A percentile compares a stretch with the other conserved stretches of the same genome.
These are phyloP conservation scores for Eumaeus atala DNA, from an alignment of 1,140 invertebrate genomes.

Conservation along the genomic window DNA sequence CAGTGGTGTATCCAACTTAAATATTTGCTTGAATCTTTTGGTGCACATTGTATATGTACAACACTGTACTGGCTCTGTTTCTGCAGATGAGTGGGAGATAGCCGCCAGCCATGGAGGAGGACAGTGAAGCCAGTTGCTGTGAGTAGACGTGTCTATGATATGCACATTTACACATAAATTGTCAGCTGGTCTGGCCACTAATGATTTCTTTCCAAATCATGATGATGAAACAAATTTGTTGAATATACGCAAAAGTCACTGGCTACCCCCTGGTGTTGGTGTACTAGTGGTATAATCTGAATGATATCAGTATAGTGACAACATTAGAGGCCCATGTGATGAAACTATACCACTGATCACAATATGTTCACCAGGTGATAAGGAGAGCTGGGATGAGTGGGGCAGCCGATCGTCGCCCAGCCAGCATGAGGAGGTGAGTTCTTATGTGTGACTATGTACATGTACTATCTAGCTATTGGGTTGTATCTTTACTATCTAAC, in stretches of 20 bases:
- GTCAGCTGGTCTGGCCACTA: neutral
- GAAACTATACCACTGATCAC: neutral
- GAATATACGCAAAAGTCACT: neutral
- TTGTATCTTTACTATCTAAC: too few relatives aligned
- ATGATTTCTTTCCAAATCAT: neutral
- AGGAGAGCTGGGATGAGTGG: conserved; percentile 56
- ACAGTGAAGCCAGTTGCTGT: conserved; percentile 52
- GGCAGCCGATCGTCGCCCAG: conserved; percentile 47
- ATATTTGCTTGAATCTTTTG: too few relatives aligned
- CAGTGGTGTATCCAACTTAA: too few relatives aligned
- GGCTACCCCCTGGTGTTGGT: neutral
- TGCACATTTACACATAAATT: neutral
- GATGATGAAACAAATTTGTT: neutral
- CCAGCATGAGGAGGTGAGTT: conserved; percentile 50
- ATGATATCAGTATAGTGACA: neutral
- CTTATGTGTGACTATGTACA: too few relatives aligned
- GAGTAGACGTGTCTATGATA: conserved; percentile 20
- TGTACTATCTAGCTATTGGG: too few relatives aligned
- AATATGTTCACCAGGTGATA: conserved; percentile 35
- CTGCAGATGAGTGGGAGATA: conserved; percentile 14
- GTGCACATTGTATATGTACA: too few relatives aligned
- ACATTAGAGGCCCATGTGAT: neutral
- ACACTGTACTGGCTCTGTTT: neutral
- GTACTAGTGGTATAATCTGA: neutral
- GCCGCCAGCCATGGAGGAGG: conserved; percentile 29